Conservation (phyloP, 2,797 vertebrate species). For the Ispidina lecontei region DNA sequence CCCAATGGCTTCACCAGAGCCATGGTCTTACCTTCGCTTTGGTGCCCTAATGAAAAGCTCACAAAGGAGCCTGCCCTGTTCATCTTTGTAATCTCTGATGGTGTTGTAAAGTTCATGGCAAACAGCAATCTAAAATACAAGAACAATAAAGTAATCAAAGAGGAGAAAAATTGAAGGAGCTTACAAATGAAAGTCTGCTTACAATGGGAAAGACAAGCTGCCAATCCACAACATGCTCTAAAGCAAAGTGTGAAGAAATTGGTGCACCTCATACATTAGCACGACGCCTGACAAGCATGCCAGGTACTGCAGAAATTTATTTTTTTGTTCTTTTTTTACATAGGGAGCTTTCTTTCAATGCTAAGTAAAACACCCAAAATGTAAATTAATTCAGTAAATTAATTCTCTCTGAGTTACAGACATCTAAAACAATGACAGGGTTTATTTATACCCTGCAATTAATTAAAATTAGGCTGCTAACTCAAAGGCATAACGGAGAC, state of each 20-base stretch:
- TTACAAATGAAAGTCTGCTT: not conserved
- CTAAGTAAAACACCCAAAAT: not conserved
- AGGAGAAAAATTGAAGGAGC: not conserved
- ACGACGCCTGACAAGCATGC: not conserved
- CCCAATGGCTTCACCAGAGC: not conserved
- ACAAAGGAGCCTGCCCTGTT: conserved; percentile 92
- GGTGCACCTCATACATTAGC: not conserved
- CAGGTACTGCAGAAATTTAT: not conserved
- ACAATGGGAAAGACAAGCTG: not conserved
- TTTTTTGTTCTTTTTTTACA: not conserved
- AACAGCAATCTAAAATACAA: conserved; percentile 88
- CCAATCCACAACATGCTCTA: not conserved
- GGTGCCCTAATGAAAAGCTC: conserved; percentile 94
- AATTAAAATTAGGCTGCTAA: not conserved
- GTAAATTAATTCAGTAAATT: not conserved
- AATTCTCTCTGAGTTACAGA: not conserved
- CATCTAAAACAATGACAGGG: not conserved
- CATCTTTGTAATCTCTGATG: conserved; percentile 95
- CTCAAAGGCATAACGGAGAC: not conserved
- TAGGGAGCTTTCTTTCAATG: not conserved
- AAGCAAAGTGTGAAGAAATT: not conserved
- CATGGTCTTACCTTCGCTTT: conserved; percentile 89
- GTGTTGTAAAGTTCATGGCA: conserved; percentile 97
- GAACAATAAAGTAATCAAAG: not conserved
- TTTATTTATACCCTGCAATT: not conserved